Conservation (phyloP, 2,797 vertebrate species). For the Gastrophryne carolinensis region DNA sequence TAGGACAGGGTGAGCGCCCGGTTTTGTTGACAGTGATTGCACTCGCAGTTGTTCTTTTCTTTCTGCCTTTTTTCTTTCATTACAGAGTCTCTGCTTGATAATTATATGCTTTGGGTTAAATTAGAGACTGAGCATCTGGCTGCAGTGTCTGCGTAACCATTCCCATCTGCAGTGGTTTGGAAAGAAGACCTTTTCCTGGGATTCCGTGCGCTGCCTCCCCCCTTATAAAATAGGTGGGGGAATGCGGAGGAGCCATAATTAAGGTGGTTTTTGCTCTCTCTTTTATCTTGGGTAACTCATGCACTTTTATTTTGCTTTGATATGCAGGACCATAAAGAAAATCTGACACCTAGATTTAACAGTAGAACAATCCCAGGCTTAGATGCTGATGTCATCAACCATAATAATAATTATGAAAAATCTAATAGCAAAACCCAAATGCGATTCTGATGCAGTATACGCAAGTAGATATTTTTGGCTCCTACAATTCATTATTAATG, state of each 20-base stretch:
- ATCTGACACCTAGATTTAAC: not conserved
- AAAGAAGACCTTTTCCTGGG: slow-evolving; percentile 39
- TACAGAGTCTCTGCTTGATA: slow-evolving; percentile 49
- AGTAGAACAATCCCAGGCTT: too few relatives aligned
- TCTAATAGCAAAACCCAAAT: too few relatives aligned
- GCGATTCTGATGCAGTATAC: too few relatives aligned
- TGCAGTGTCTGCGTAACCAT: slow-evolving; percentile 50
- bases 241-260: slow-evolving; percentile 15
- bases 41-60: slow-evolving; percentile 26
- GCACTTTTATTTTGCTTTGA: not conserved
- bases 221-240: slow-evolving; percentile 19
- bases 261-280: slow-evolving; percentile 38
- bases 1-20: slow-evolving; percentile 11
- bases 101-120: slow-evolving; percentile 52
- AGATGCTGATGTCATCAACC: too few relatives aligned
- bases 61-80: slow-evolving; percentile 46
- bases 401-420: too few relatives aligned
- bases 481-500: too few relatives aligned
- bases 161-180: slow-evolving; percentile 53
- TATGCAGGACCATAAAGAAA: not conserved
- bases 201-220: slow-evolving; percentile 24
- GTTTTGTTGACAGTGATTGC: slow-evolving; percentile 42
- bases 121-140: slow-evolving; percentile 53
- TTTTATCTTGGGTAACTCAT: slow-evolving; percentile 38
- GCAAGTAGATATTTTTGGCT: too few relatives aligned